These are phyloP conservation scores for Lycophotia porphyrea DNA, from an alignment of 2,888 invertebrate genomes.

Conservation along the genomic window DNA sequence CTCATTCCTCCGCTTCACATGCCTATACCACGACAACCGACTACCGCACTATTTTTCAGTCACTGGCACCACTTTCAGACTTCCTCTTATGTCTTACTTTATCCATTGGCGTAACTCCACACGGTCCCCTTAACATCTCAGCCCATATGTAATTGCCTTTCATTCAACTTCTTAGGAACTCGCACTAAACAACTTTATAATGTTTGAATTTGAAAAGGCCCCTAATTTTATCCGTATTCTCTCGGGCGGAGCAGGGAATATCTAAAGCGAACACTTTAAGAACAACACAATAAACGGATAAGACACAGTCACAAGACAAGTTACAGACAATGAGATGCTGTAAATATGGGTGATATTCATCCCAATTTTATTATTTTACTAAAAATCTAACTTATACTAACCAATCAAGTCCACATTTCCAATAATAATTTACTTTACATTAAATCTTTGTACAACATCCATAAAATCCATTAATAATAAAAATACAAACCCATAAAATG, in stretches of 20 bases:
- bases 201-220: not conserved
- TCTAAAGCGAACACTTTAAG: no score
- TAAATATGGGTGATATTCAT: no score
- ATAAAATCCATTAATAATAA: constrained; percentile 78
- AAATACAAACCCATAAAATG: constrained; percentile 75
- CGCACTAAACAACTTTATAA: not conserved
- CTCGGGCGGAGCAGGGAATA: not conserved
- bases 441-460: constrained; percentile 55
- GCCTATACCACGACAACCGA: no score
- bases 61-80: no score
- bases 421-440: constrained; percentile 69
- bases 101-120: no score
- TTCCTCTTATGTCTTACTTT: no score
- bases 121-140: no score
- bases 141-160: no score
- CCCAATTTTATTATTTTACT: not conserved
- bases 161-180: not conserved
- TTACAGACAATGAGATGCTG: not conserved
- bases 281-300: no score
- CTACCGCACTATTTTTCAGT: no score
- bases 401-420: constrained; percentile 47
- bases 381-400: not conserved
- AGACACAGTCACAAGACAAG: no score
- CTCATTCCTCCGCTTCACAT: no score
- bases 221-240: not conserved